Conservation (phyloP, 1,140 invertebrate species). For the Dryas iulia region DNA sequence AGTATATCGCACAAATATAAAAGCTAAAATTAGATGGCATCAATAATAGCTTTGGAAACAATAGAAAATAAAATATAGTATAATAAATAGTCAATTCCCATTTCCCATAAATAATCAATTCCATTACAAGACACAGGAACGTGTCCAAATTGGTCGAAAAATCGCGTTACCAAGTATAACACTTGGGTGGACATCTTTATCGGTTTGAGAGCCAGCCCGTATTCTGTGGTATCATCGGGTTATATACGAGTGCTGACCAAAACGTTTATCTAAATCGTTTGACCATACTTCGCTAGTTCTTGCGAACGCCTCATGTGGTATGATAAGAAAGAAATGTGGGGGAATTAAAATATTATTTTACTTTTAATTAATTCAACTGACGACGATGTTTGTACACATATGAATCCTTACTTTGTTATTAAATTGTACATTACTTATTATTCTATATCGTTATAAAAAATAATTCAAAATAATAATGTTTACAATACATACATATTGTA, state of each 20-base stretch:
- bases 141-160: slow-evolving; percentile 28
- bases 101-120: not conserved
- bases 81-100: not conserved
- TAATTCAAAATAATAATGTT: no score
- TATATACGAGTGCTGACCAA: slow-evolving; percentile 61
- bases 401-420: no score
- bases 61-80: not conserved
- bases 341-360: not conserved
- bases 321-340: not conserved
- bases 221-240: slow-evolving; percentile 40
- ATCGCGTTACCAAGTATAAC: slow-evolving; percentile 25
- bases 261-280: slow-evolving; percentile 71
- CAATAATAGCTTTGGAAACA: not conserved
- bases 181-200: slow-evolving; percentile 44
- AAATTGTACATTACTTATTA: no score
- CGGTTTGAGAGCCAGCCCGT: slow-evolving; percentile 32
- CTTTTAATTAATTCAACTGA: not conserved
- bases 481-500: no score
- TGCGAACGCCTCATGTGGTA: not conserved
- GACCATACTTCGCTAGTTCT: slow-evolving; percentile 44
- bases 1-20: not conserved
- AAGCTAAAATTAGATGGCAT: not conserved
- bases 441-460: no score
- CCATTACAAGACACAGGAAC: slow-evolving; percentile 5
- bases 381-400: no score